These are phyloP conservation scores for Trogon melanurus DNA, from an alignment of 2,113 vertebrate species.

Conservation along the genomic window DNA sequence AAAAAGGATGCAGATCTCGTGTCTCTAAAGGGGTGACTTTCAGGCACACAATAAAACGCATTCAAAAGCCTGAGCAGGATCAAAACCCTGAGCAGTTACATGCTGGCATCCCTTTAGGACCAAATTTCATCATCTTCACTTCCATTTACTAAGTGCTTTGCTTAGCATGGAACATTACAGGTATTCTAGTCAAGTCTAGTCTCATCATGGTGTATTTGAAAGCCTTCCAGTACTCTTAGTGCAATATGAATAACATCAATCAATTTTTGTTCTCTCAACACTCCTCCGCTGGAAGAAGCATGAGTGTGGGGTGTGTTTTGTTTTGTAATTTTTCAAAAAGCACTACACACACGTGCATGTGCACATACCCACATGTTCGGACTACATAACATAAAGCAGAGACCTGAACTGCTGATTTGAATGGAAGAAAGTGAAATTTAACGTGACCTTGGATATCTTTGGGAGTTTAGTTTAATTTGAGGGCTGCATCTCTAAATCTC, in stretches of 20 bases:
- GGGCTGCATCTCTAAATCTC: background rate
- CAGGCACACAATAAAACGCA: background rate
- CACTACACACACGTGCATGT: accelerated
- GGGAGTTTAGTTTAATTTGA: background rate
- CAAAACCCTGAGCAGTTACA: background rate
- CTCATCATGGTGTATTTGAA: background rate
- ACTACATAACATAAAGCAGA: background rate
- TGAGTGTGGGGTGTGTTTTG: background rate
- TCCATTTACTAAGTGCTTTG: constrained; percentile 22
- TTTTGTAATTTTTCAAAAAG: background rate
- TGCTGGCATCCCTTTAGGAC: constrained; percentile 29
- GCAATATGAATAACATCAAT: constrained; percentile 35
- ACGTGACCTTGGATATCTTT: background rate
- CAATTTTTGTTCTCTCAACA: constrained; percentile 4
- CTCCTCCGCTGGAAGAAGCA: background rate
- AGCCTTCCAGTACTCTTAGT: constrained; percentile 7
- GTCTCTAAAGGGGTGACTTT: constrained; percentile 23
- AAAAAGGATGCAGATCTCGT: background rate
- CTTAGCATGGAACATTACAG: constrained; percentile 30
- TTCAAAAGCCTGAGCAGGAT: constrained; percentile 4
- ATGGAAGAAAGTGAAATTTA: background rate
- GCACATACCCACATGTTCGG: background rate
- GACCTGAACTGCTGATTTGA: background rate
- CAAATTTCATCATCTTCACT: constrained; percentile 29
- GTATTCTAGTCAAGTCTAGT: constrained; percentile 31